phyloP scores from a whole-genome alignment of 2,113 vertebrate genomes.

The Solenodon paradoxus region DNA sequence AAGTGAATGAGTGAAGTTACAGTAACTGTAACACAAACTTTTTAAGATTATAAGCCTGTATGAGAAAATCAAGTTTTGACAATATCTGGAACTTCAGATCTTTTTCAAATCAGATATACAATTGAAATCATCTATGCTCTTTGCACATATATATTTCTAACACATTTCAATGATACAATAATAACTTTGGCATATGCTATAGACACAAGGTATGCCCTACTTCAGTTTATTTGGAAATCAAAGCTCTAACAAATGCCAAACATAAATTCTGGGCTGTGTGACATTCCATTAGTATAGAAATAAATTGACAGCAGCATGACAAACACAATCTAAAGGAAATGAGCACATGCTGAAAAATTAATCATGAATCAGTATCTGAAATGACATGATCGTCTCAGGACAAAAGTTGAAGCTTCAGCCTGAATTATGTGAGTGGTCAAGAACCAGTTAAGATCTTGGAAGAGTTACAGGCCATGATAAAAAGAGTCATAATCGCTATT shows the following conservation, averaged over 20 bases:
- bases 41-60: neutral
- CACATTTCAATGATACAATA: neutral
- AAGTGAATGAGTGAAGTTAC: neutral
- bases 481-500: neutral
- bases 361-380: neutral
- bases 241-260: slow-evolving; percentile 19
- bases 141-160: neutral
- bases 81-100: neutral
- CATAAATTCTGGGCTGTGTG: neutral
- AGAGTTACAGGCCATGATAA: neutral
- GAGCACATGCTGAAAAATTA: neutral
- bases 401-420: neutral
- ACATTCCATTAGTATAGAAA: slow-evolving; percentile 16
- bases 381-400: neutral
- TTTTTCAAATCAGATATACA: slow-evolving; percentile 3
- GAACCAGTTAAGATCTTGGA: neutral
- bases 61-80: neutral
- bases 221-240: slow-evolving; percentile 8
- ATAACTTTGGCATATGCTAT: neutral
- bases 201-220: neutral
- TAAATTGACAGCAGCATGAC: neutral
- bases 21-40: neutral
- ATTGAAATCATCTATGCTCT: neutral
- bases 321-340: neutral
- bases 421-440: neutral